Conservation (phyloP, 2,888 invertebrate species). For the Gortyna flavago region DNA sequence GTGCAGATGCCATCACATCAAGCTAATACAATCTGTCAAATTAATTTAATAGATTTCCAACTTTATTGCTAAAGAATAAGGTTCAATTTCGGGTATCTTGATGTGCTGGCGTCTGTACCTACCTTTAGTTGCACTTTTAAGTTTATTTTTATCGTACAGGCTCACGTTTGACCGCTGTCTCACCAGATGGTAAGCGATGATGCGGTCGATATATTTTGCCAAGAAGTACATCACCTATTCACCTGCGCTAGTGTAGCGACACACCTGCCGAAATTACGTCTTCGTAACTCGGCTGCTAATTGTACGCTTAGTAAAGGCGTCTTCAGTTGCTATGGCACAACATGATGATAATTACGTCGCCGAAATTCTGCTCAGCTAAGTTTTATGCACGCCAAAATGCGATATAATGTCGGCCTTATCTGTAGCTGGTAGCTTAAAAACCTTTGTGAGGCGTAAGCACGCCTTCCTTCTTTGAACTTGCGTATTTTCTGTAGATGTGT, state of each 20-base stretch:
- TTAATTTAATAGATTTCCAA: no score
- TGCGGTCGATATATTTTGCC: neutral
- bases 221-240: neutral
- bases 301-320: constrained; percentile 2
- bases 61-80: no score
- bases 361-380: neutral
- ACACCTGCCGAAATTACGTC: constrained; percentile 27
- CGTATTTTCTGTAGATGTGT: constrained; percentile 43
- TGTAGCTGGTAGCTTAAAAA: neutral
- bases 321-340: neutral
- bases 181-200: constrained; percentile 39
- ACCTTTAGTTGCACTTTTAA: neutral
- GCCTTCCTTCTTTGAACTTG: neutral
- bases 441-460: neutral
- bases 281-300: constrained; percentile 12
- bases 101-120: no score
- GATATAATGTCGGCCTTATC: neutral
- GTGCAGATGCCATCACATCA: no score
- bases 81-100: no score
- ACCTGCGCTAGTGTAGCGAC: constrained; percentile 32
- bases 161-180: constrained; percentile 39
- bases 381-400: neutral
- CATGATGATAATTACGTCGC: neutral
- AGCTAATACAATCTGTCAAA: no score
- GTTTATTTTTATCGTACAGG: constrained; percentile 13